Evolutionary conservation across 2,888 invertebrate species (phyloP).

Genomic region (Andrena minutula): DNA sequence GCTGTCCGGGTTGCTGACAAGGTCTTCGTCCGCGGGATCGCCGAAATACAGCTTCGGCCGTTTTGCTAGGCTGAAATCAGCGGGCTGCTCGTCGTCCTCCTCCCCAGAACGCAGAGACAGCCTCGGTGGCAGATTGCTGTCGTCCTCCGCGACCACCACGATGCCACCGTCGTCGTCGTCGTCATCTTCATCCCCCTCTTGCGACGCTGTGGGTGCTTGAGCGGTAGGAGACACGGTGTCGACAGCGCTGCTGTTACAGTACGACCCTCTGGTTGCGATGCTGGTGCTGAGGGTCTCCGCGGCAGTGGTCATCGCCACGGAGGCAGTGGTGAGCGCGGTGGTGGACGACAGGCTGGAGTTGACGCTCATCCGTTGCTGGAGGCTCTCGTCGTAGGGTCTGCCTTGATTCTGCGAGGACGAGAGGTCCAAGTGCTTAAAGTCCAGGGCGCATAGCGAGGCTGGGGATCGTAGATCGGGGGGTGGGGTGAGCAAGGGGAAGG

Average conservation of each 20-base stretch:
- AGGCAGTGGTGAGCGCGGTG: constrained; percentile 84
- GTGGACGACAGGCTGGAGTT: constrained; percentile 86
- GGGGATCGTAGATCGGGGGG: constrained; percentile 89
- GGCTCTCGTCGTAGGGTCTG: constrained; percentile 85
- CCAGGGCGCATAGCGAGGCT: constrained; percentile 86
- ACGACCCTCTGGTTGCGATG: constrained; percentile 49
- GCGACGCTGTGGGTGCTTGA: constrained; percentile 75
- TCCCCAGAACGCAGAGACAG: constrained; percentile 77
- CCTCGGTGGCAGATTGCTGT: constrained; percentile 81
- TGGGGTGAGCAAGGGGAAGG: constrained; percentile 92
- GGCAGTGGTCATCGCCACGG: constrained; percentile 82
- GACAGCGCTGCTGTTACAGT: constrained; percentile 32
- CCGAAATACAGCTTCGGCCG: constrained; percentile 87
- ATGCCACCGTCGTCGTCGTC: constrained; percentile 90
- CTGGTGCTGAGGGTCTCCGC: constrained; percentile 54
- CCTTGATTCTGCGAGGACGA: constrained; percentile 84
- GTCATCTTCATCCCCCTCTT: constrained; percentile 83
- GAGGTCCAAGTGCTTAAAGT: constrained; percentile 89
- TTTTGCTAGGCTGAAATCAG: constrained; percentile 90
- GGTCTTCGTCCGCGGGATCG: constrained; percentile 86
- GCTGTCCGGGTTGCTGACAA: constrained; percentile 88
- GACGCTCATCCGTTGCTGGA: constrained; percentile 87
- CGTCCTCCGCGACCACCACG: constrained; percentile 91
- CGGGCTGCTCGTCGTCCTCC: constrained; percentile 86
- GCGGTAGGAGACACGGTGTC: constrained; percentile 73